Base-by-base conservation (phyloP, 2,113 vertebrate species). In the Thymallus thymallus region DNA sequence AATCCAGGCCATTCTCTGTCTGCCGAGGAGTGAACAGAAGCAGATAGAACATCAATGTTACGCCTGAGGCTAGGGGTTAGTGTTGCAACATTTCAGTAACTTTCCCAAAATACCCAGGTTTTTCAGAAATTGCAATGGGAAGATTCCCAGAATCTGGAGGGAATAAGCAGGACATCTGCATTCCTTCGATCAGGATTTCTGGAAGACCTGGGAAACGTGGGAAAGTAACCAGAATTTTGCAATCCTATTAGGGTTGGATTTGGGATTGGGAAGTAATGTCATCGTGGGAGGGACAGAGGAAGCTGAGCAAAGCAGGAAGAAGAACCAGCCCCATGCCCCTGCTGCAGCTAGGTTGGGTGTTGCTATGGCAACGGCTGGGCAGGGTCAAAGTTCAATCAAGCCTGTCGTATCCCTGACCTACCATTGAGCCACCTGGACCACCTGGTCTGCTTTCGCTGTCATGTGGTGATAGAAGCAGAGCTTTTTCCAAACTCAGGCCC, bases 371-470 rank as follows among this genome's bases (percentile, higher is more conserved):
- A n/a, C 22, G 22, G 13, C 56, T 45, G 55, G 72, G 41, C 75
- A 72, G 69, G 68, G 24, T 55, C 55, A 71, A 73, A 71, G 18
- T 18, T 45, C 10, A 18, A n/a, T 3, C 6, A 35, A 68, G 23
- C 22, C 7, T 30, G 46, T 82, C 26, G 73, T 64, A 63, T 82
- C 64, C 83, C 65, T 80, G 77, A 92, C 85, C 77, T 92, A 91
- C 89, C 76, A 56, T 56, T 61, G 29, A 70, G 76, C 72, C 84
- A 41, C 35, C 35, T 41, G 35, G 35, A 10, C 35, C 35, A 41
- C 35, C 35, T 41, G 35, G 35, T 41, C 35, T 41, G 35, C 35
- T 9, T 41, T 41, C 35, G 9, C 35, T 41, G 35, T 41, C 35
- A 73, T 68, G 66, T 26, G 71, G 65, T n/a, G 73, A 13, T 60